A percentile compares a stretch with the other conserved stretches of the same genome.
Conservation (phyloP, 2,113 vertebrate species). For the Sceloporus undulatus region DNA sequence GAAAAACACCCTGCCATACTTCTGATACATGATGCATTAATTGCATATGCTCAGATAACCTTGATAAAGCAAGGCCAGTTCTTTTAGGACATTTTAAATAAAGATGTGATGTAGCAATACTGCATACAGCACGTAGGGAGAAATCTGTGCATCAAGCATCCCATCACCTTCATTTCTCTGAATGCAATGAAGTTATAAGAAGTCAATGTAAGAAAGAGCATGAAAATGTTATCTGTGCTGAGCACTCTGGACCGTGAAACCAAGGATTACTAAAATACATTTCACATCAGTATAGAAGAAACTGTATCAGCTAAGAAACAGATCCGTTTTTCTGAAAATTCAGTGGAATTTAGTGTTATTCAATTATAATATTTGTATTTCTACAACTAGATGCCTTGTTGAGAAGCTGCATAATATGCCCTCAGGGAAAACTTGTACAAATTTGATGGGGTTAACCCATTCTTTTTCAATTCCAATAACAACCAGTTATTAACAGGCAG, state of each 20-base stretch:
- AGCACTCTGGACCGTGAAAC: conserved; percentile 69
- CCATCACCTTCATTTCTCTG: conserved; percentile 72
- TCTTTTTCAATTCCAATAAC: too few relatives aligned
- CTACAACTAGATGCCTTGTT: conserved; percentile 20
- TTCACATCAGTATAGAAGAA: conserved; percentile 67
- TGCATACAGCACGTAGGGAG: not conserved
- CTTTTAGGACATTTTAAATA: not conserved
- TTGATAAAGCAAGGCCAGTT: not conserved
- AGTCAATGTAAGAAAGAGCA: conserved; percentile 69
- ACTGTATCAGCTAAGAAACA: conserved; percentile 72
- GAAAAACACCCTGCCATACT: not conserved
- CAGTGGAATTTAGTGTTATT: conserved; percentile 63
- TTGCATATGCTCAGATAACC: not conserved
- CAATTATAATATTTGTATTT: conserved; percentile 55
- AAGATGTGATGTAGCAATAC: not conserved
- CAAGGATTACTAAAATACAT: conserved; percentile 70
- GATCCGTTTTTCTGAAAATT: conserved; percentile 69
- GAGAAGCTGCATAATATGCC: conserved; percentile 20
- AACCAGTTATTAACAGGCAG: too few relatives aligned
- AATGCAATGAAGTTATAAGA: conserved; percentile 75
- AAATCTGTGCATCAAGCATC: conserved; percentile 53
- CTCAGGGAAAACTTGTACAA: not conserved
- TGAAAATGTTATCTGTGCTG: conserved; percentile 74
- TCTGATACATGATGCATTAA: not conserved
- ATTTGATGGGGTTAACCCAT: not conserved